Conservation (phyloP, 2,888 invertebrate genomes). For the Troglohyphantes excavatus region DNA sequence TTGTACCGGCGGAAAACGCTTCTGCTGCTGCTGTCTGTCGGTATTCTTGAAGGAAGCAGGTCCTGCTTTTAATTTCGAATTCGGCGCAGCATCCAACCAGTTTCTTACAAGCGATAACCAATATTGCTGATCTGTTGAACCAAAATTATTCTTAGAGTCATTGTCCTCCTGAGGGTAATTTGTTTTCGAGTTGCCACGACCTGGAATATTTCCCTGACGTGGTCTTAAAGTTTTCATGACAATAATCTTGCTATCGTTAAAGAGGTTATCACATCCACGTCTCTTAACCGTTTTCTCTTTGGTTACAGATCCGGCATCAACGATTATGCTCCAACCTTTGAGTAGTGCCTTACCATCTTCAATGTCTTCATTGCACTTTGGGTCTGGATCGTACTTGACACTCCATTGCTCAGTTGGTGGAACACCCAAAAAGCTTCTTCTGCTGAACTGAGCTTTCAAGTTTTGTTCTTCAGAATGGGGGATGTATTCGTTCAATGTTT, state of each 20-base stretch:
- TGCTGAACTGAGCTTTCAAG: not conserved
- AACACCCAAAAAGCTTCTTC: slow-evolving; percentile 43
- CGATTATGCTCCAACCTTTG: slow-evolving; percentile 72
- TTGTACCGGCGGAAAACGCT: not conserved
- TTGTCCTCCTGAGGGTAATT: not conserved
- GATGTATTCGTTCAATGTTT: not conserved
- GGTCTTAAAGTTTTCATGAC: not conserved
- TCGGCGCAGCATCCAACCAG: slow-evolving; percentile 42
- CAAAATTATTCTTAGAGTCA: slow-evolving; percentile 21
- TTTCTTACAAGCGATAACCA: slow-evolving; percentile 69
- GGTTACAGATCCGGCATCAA: slow-evolving; percentile 58
- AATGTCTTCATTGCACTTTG: slow-evolving; percentile 48
- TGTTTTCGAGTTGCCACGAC: not conserved
- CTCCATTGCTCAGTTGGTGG: slow-evolving; percentile 56
- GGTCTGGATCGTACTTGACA: slow-evolving; percentile 55
- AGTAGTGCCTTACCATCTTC: slow-evolving; percentile 31
- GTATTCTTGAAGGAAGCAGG: not conserved
- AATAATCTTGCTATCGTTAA: slow-evolving; percentile 25
- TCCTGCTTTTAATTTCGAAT: not conserved
- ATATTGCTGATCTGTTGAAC: slow-evolving; percentile 61
- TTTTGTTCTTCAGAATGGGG: not conserved
- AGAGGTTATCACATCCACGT: slow-evolving; percentile 17
- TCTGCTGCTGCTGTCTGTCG: not conserved
- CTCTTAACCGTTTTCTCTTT: slow-evolving; percentile 73
- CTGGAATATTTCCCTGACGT: not conserved